A percentile compares a stretch with the other conserved stretches of the same genome.
phyloP scores from a whole-genome alignment of 2,797 vertebrate genomes.

The Salarias fasciatus region DNA sequence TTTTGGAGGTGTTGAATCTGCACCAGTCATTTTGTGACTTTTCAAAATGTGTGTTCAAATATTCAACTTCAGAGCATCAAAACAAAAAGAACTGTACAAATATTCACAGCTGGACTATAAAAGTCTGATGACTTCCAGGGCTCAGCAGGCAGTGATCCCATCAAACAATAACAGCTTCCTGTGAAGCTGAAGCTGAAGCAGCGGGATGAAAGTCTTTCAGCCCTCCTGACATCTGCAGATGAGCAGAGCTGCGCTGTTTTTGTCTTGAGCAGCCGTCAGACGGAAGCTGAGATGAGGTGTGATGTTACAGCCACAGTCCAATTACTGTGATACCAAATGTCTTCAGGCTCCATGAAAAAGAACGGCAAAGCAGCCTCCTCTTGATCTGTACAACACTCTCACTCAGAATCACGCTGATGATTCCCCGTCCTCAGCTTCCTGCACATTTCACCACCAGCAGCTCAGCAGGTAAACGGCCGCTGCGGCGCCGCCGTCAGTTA shows the following conservation, averaged over 20 bases:
- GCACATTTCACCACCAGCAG: background rate
- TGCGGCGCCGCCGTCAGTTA: background rate
- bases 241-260: constrained; percentile 1
- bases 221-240: background rate
- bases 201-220: background rate
- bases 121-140: background rate
- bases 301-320: constrained; percentile 19
- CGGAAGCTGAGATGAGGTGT: constrained; percentile 10
- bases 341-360: constrained; percentile 29
- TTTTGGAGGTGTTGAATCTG: no score
- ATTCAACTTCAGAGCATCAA: no score
- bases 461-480: background rate
- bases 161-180: constrained; percentile 11
- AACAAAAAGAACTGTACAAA: background rate
- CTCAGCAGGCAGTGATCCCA: background rate
- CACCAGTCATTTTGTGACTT: no score
- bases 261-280: constrained; percentile 31
- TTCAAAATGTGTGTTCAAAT: no score
- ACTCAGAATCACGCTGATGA: background rate
- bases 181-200: background rate
- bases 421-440: constrained; percentile 2
- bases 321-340: constrained; percentile 44
- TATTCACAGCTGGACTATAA: background rate
- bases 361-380: constrained; percentile 23
- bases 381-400: no score